Percentiles rank a stretch among this genome's conserved stretches.
Conservation (phyloP, 2,797 vertebrate genomes). For the Cirrhinus molitorella region DNA sequence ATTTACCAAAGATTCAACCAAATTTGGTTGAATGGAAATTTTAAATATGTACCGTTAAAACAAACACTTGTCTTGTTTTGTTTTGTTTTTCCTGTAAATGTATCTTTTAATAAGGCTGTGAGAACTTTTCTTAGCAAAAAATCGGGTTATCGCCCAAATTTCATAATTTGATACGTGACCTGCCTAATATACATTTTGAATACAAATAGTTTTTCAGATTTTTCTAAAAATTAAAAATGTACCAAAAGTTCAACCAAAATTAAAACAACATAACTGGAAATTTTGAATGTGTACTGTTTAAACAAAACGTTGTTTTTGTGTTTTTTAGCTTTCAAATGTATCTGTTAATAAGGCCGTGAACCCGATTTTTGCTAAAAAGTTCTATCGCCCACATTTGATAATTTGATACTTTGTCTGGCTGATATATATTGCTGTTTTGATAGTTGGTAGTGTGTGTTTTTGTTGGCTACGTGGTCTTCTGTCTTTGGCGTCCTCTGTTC, state of each 20-base stretch:
- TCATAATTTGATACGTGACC: no score
- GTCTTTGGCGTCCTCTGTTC: conserved; percentile 28
- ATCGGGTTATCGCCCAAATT: not conserved
- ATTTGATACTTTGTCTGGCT: not conserved
- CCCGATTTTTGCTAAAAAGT: no score
- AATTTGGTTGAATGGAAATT: no score
- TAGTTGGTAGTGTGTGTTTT: conserved; percentile 17
- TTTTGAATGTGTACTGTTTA: not conserved
- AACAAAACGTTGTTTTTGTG: not conserved
- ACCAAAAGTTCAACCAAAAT: not conserved
- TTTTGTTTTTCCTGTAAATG: no score
- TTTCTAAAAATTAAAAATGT: no score
- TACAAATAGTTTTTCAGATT: not conserved
- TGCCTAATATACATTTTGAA: not conserved
- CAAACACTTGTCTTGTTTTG: no score
- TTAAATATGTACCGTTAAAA: no score
- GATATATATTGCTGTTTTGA: not conserved
- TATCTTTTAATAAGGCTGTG: no score
- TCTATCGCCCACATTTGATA: no score
- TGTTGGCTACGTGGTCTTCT: conserved; percentile 35
- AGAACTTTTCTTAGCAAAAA: not conserved
- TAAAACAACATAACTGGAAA: not conserved
- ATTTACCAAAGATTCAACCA: no score
- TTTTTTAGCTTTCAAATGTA: no score
- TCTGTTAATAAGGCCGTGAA: no score